A percentile compares a stretch with the other conserved stretches of the same genome.
phyloP scores from a whole-genome alignment of 2,888 invertebrate species.

The Pandemis corylana region DNA sequence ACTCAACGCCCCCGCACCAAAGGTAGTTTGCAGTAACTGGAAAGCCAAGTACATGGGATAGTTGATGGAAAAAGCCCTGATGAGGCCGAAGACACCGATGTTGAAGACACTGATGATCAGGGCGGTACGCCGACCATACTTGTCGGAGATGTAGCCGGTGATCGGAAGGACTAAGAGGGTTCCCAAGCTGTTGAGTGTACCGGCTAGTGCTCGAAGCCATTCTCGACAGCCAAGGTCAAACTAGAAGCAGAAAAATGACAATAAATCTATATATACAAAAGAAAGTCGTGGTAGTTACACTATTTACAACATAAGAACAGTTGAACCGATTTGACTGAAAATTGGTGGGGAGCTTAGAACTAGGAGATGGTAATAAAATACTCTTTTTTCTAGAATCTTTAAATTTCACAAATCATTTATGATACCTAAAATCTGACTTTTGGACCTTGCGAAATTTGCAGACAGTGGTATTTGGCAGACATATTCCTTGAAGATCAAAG shows the following conservation, averaged over 20 bases:
- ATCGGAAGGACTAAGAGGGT: constrained; percentile 88
- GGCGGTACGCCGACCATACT: constrained; percentile 81
- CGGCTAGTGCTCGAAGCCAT: constrained; percentile 89
- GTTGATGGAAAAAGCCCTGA: constrained; percentile 83
- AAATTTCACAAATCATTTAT: too few species aligned
- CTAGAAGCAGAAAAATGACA: constrained; percentile 67
- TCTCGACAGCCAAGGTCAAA: constrained; percentile 87
- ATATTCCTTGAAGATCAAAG: too few species aligned
- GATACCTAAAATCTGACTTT: too few species aligned
- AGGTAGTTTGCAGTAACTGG: constrained; percentile 82
- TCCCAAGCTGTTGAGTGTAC: constrained; percentile 89
- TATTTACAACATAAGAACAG: too few species aligned
- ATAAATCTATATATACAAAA: too few species aligned
- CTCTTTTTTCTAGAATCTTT: too few species aligned
- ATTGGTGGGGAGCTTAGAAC: too few species aligned
- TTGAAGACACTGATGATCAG: constrained; percentile 75
- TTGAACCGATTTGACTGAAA: too few species aligned
- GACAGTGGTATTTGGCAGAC: too few species aligned
- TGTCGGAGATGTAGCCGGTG: constrained; percentile 89
- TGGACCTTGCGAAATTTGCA: too few species aligned
- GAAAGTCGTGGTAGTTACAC: background rate
- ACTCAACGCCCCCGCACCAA: constrained; percentile 82
- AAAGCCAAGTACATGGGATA: constrained; percentile 82
- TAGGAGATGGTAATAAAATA: too few species aligned
- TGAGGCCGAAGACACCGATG: constrained; percentile 72